Evolutionary conservation across 1,140 invertebrate genomes (phyloP), one percentile per base, ranked within the genome.

Genomic region (Pararge aegeria): DNA sequence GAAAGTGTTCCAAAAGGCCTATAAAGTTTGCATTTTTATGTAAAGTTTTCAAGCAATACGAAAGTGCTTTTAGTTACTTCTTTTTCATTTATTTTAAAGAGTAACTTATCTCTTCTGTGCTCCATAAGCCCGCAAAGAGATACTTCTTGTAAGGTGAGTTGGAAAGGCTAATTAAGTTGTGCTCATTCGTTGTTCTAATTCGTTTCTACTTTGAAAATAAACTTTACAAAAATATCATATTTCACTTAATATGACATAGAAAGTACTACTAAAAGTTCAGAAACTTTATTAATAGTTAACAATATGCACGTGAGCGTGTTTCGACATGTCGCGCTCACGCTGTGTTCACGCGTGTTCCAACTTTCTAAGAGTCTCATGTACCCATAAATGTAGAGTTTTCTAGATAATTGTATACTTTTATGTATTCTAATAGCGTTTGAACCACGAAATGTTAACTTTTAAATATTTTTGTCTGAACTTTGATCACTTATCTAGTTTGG

Each of bases 11-110:
- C 52, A 19, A 60, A 54, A 61, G 51, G 46, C 40, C 30, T 16
- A 30, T 24, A 7, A 40, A 34, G 1, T 42, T 50, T 38, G 21
- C 7, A 15, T 5, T 29, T 24, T 15, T 7, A 40, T 50, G 37
- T 42, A 40, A 50, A 50, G 15, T 27, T 49, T 50, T 55, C 34
- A 34, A 30, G 19, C 16, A 40, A n/a, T 50, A 58, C n/a, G 50
- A 13, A 53, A 56, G 64, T 55, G 53, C 64, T 69, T n/a, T n/a
- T 44, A 63, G 73, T 71, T 68, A 72, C 63, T 57, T 71, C 62
- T 73, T 75, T 75, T 73, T 73, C 63, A 71, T 71, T 63, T 50
- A 56, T 71, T 75, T 70, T 67, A 71, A 75, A 78, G 72, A 68
- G 75, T 71, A 69, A 71, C 68, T 71, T 61, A 34, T 21, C 27